phyloP scores from a whole-genome alignment of 2,113 vertebrate genomes.

The Bungarus multicinctus region DNA sequence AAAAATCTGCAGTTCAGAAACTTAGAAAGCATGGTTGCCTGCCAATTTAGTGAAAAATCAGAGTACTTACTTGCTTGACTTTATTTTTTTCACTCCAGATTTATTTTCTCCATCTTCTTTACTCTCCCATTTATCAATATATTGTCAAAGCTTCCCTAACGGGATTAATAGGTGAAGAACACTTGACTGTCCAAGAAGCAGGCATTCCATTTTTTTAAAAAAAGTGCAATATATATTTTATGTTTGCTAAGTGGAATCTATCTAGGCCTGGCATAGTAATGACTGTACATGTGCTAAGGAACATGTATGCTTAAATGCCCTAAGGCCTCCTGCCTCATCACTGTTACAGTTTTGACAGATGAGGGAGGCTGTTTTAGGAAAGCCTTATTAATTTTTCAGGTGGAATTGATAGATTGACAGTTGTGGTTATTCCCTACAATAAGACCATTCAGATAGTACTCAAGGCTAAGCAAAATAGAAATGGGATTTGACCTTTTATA shows the following conservation, averaged over 20 bases:
- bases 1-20: not conserved
- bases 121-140: not conserved
- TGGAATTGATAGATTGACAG: conserved; percentile 54
- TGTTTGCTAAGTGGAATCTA: conserved; percentile 27
- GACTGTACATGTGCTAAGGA: conserved; percentile 33
- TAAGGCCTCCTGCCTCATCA: conserved; percentile 11
- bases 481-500: conserved; percentile 33
- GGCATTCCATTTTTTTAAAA: conserved; percentile 41
- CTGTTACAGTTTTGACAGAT: conserved; percentile 46
- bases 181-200: conserved; percentile 5
- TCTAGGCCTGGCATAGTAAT: conserved; percentile 23
- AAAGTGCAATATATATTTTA: conserved; percentile 40
- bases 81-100: not conserved
- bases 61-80: not conserved
- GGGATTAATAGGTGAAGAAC: conserved; percentile 37
- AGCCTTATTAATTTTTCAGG: conserved; percentile 56
- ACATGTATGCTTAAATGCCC: conserved; percentile 11
- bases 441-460: conserved; percentile 36
- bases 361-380: conserved; percentile 50
- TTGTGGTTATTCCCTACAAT: conserved; percentile 47
- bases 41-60: not conserved
- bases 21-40: not conserved
- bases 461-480: conserved; percentile 39
- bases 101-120: not conserved
- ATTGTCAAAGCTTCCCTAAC: not conserved